Evolutionary conservation across 2,113 vertebrate genomes (phyloP).

Genomic region (Hydrolagus affinis): DNA sequence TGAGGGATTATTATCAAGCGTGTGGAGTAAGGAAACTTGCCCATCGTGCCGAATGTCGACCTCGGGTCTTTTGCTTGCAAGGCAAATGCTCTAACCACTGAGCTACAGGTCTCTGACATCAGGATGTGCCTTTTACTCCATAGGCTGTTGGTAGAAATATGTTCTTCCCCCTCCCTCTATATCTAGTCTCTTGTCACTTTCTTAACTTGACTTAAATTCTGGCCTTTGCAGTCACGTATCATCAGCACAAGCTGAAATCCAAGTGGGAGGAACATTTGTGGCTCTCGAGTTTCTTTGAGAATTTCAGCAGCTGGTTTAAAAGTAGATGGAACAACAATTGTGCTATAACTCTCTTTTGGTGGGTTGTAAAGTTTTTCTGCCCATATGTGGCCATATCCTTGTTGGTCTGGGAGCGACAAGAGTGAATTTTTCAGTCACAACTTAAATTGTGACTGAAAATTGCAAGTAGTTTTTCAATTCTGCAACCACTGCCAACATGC

Average conservation of each 20-base stretch:
- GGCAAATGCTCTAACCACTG: too few species aligned
- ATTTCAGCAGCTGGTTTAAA: slow-evolving; percentile 8
- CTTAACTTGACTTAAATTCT: not conserved
- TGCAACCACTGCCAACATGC: not conserved
- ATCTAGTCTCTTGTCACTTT: not conserved
- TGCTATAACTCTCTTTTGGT: not conserved
- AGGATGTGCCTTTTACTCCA: too few species aligned
- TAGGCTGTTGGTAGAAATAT: too few species aligned
- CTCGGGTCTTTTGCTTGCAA: too few species aligned
- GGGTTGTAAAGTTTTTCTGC: not conserved
- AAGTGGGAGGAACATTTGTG: not conserved
- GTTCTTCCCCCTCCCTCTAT: not conserved
- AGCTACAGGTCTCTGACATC: too few species aligned
- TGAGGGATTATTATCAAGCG: too few species aligned
- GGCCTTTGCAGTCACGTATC: not conserved
- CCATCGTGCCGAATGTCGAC: too few species aligned
- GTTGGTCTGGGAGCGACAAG: not conserved
- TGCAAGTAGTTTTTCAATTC: not conserved
- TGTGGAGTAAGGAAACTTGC: too few species aligned
- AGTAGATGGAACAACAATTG: not conserved
- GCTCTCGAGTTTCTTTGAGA: not conserved
- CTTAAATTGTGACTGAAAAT: not conserved
- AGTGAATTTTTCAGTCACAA: too few species aligned
- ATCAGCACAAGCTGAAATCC: not conserved
- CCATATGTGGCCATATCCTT: not conserved